phyloP scores from a whole-genome alignment of 2,797 vertebrate genomes.

The Rachycentron canadum region DNA sequence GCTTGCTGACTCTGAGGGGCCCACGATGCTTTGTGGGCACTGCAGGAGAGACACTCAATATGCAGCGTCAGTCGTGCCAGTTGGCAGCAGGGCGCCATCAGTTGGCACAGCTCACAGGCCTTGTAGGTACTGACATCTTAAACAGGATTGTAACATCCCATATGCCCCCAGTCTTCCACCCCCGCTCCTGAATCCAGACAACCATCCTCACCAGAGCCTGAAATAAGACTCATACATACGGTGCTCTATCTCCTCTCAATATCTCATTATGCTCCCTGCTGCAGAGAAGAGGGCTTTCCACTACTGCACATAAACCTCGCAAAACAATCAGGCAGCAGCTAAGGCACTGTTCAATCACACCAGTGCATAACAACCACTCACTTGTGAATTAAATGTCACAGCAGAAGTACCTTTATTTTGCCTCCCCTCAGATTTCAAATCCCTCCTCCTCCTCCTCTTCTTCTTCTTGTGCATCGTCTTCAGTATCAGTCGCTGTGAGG shows the following conservation, averaged over 20 bases:
- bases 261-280: slow-evolving; percentile 73
- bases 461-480: slow-evolving; percentile 33
- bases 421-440: slow-evolving; percentile 43
- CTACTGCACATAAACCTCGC: slow-evolving; percentile 32
- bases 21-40: slow-evolving; percentile 55
- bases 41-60: slow-evolving; percentile 63
- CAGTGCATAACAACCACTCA: slow-evolving; percentile 50
- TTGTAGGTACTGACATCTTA: slow-evolving; percentile 77
- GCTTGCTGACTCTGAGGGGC: slow-evolving; percentile 60
- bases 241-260: slow-evolving; percentile 59
- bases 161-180: slow-evolving; percentile 49
- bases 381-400: slow-evolving; percentile 69
- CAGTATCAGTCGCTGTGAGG: slow-evolving; percentile 49
- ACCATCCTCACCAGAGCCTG: slow-evolving; percentile 71
- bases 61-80: slow-evolving; percentile 68
- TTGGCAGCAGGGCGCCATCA: slow-evolving; percentile 69
- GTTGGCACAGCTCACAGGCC: slow-evolving; percentile 69
- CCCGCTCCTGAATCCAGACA: slow-evolving; percentile 56
- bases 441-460: slow-evolving; percentile 17
- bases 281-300: slow-evolving; percentile 60
- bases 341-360: slow-evolving; percentile 62
- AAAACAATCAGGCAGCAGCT: slow-evolving; percentile 62
- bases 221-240: slow-evolving; percentile 66
- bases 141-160: slow-evolving; percentile 69
- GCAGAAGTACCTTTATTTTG: slow-evolving; percentile 61